Percentiles rank a stretch among this genome's conserved stretches.
Conservation (phyloP, 1,140 invertebrate species). For the Drosophila nannoptera region DNA sequence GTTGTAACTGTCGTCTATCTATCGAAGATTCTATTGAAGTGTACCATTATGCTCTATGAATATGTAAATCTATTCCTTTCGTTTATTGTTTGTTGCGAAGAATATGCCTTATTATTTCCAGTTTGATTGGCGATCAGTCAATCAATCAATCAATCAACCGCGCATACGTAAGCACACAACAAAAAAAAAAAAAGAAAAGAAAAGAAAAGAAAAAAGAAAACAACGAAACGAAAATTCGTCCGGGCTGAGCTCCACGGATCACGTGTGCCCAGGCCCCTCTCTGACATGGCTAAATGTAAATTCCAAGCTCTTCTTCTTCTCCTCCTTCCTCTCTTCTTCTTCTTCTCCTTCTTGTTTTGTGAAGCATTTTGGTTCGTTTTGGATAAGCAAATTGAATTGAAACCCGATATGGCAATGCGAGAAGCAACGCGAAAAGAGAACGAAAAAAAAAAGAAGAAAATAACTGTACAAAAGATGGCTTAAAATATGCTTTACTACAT, state of each 20-base stretch:
- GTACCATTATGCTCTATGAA: slow-evolving; percentile 1
- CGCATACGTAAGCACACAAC: slow-evolving; percentile 68
- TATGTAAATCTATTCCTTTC: neutral
- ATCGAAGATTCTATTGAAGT: slow-evolving; percentile 8
- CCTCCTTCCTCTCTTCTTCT: slow-evolving; percentile 9
- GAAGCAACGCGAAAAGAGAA: neutral
- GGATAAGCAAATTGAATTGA: slow-evolving; percentile 10
- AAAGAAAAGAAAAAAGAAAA: too few species aligned
- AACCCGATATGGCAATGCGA: slow-evolving; percentile 27
- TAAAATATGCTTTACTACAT: slow-evolving; percentile 80
- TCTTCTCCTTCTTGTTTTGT: slow-evolving; percentile 5
- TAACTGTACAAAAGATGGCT: slow-evolving; percentile 78
- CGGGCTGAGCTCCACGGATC: neutral
- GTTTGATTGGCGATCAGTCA: neutral
- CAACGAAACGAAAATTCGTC: slow-evolving; percentile 37
- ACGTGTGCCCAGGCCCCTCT: too few species aligned
- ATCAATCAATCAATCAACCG: slow-evolving; percentile 22
- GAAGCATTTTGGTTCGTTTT: slow-evolving; percentile 18
- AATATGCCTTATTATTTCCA: slow-evolving; percentile 3
- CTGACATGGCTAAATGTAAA: slow-evolving; percentile 12
- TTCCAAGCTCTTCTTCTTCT: neutral
- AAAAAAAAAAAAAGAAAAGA: too few species aligned
- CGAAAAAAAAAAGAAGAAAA: slow-evolving; percentile 36
- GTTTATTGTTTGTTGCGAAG: neutral
- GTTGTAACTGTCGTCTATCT: slow-evolving; percentile 55